Base-by-base conservation (phyloP, 2,113 vertebrate species). In the Antigone vipio region DNA sequence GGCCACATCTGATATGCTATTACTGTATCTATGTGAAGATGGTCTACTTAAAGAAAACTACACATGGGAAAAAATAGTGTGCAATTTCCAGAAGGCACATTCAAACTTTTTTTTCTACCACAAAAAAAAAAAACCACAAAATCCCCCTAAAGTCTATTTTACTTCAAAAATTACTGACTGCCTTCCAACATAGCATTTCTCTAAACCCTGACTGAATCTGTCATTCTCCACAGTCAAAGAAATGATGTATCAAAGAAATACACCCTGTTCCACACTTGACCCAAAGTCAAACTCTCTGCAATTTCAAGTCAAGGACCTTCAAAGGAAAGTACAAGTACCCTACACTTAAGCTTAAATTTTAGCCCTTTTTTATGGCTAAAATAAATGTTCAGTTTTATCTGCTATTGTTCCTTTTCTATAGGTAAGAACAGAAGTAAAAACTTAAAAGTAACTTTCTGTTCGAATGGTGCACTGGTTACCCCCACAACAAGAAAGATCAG, bases 121-220 rank as follows among this genome's bases (percentile, higher is more conserved):
- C 6, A 66, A 38, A 76, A 91, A 91, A 27, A 0, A n/a, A n/a
- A n/a, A n/a, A n/a, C n/a, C n/a, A n/a, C 22, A 44, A 66, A 47
- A 5, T 2, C 1, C 3, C 5, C 11, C 22, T 44, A 72, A 75
- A 66, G 42, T 7, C 12, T 35, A 2, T 1, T 44, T 34, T 44
- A 52, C 40, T 38, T 66, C 56, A 49, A 8, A 64, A 80, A 73
- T 47, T 60, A 80, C 7, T 68, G 23, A 59, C 56, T 35, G 24
- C 12, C 22, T 73, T 71, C 40, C 45, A 77, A 84, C 5, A 35
- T 0, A 68, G 34, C 38, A 76, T 10, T n/a, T 49, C 12, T 63
- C 58, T 44, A 64, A 86, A 72, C 29, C 24, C 12, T 55, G 47
- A 63, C 4, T 45, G 32, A 64, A 64, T 42, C 47, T 58, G 14